Conservation (phyloP, 53 echinoderm and acorn worm genomes). For the Hippasteria phrygiana region DNA sequence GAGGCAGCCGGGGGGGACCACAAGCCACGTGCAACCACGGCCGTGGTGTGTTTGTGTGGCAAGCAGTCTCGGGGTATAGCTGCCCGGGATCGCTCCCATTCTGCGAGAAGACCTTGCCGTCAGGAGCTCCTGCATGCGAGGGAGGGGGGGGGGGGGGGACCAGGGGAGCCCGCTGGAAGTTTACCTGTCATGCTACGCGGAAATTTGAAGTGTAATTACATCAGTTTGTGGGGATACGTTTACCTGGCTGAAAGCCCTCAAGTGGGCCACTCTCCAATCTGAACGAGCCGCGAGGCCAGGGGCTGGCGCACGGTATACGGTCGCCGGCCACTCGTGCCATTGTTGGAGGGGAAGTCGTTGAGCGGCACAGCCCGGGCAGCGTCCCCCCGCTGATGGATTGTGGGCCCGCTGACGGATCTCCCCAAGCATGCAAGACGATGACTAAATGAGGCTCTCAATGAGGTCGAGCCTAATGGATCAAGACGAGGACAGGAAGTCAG, state of each 20-base stretch:
- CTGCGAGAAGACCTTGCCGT: background rate
- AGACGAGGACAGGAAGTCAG: conserved; percentile 46
- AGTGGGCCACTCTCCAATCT: conserved; percentile 79
- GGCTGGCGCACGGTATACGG: conserved; percentile 60
- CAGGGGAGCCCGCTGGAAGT: conserved; percentile 66
- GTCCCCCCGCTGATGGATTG: conserved; percentile 59
- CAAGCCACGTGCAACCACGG: conserved; percentile 53
- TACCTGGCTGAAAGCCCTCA: conserved; percentile 92
- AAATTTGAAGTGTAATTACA: conserved; percentile 93
- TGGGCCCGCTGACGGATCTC: conserved; percentile 54
- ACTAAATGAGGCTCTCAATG: conserved; percentile 69
- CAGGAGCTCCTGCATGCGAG: no score
- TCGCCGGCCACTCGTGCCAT: conserved; percentile 71
- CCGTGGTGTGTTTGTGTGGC: conserved; percentile 27
- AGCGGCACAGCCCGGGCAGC: conserved; percentile 35
- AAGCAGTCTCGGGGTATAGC: no score
- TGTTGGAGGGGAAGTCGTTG: conserved; percentile 78
- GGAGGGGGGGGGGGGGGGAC: conserved; percentile 11
- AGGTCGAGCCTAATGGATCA: conserved; percentile 62
- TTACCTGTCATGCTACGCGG: conserved; percentile 85
- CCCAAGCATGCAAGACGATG: conserved; percentile 67
- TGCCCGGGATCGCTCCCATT: no score
- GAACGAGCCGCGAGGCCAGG: conserved; percentile 79
- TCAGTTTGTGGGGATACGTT: conserved; percentile 92
- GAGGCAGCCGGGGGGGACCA: conserved; percentile 44